Conservation (phyloP, 2,113 vertebrate species). For the Meles meles region DNA sequence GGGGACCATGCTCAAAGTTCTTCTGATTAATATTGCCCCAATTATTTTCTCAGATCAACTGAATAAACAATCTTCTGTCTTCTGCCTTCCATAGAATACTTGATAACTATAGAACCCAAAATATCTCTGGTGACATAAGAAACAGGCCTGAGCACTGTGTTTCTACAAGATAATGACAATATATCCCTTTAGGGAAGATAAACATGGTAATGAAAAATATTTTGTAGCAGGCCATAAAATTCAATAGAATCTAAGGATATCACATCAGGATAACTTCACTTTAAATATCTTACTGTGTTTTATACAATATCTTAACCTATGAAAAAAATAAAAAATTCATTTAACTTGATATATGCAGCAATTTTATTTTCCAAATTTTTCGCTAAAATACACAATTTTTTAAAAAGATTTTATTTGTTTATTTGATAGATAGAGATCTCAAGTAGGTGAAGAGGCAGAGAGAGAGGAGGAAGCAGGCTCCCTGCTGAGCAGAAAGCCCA, state of each 20-base stretch:
- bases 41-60: not conserved
- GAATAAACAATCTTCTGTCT: not conserved
- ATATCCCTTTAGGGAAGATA: not conserved
- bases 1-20: not conserved
- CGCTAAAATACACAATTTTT: not conserved
- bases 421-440: too few species aligned
- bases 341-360: not conserved
- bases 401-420: too few species aligned
- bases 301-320: not conserved
- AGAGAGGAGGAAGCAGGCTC: too few species aligned
- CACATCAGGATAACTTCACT: not conserved
- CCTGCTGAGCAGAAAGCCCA: too few species aligned
- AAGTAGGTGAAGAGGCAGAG: too few species aligned
- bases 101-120: not conserved
- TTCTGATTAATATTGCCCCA: not conserved
- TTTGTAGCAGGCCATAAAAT: not conserved
- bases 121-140: not conserved
- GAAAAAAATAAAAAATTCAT: not conserved
- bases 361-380: not conserved
- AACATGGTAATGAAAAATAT: not conserved
- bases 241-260: not conserved
- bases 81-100: not conserved
- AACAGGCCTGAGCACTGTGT: not conserved
- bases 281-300: not conserved
- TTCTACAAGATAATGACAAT: not conserved